Percentiles rank a stretch among this genome's conserved stretches.
These are phyloP conservation scores for Apotomis betuletana DNA, from an alignment of 2,888 invertebrate genomes.

Conservation along the genomic window DNA sequence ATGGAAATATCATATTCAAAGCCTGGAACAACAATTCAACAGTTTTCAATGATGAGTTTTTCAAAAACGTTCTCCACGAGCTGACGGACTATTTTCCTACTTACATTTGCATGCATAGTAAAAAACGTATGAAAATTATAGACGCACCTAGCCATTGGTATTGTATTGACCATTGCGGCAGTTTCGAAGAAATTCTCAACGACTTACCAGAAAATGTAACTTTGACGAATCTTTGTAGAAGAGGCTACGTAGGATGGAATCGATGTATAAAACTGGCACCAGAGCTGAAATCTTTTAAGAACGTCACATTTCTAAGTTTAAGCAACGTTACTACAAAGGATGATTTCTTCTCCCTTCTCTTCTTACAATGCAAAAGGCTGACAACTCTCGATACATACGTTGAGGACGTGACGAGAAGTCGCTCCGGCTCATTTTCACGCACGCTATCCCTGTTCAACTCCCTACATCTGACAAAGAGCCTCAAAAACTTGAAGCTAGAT, in stretches of 20 bases:
- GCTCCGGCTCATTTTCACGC: slow-evolving; percentile 46
- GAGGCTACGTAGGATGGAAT: slow-evolving; percentile 48
- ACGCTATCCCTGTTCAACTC: slow-evolving; percentile 48
- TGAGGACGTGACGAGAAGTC: slow-evolving; percentile 45
- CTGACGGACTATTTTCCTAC: slow-evolving; percentile 58
- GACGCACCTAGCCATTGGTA: slow-evolving; percentile 54
- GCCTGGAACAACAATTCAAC: slow-evolving; percentile 56
- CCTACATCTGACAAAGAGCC: slow-evolving; percentile 48
- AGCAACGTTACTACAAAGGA: slow-evolving; percentile 53
- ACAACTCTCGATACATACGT: slow-evolving; percentile 55
- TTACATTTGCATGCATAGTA: slow-evolving; percentile 55
- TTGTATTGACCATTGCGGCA: slow-evolving; percentile 56
- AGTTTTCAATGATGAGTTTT: slow-evolving; percentile 52
- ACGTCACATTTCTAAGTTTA: slow-evolving; percentile 54
- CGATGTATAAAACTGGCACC: slow-evolving; percentile 49
- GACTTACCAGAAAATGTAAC: slow-evolving; percentile 54
- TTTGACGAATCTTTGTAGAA: slow-evolving; percentile 56
- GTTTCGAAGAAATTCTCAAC: slow-evolving; percentile 49
- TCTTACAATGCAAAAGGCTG: slow-evolving; percentile 50
- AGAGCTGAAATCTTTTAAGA: slow-evolving; percentile 46
- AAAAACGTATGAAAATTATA: slow-evolving; percentile 49
- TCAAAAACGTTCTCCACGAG: slow-evolving; percentile 47
- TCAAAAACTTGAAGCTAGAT: slow-evolving; percentile 56
- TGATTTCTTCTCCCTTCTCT: slow-evolving; percentile 53
- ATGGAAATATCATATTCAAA: slow-evolving; percentile 58